These are phyloP conservation scores for Drosophila cracens DNA, from an alignment of 2,888 invertebrate genomes.

Conservation along the genomic window DNA sequence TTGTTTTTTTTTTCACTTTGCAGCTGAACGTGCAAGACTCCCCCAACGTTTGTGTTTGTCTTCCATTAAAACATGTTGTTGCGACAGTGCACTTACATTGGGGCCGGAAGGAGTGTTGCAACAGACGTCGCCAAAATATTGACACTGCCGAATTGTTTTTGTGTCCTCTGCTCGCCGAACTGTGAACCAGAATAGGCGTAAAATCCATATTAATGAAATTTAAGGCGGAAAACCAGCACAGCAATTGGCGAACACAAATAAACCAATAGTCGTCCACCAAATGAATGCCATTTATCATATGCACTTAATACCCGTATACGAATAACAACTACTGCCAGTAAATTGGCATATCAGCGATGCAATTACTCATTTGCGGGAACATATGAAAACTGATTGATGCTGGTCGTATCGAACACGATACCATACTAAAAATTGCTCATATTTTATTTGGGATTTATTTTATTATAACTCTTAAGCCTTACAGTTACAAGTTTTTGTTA, in stretches of 20 bases:
- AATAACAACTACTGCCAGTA: neutral
- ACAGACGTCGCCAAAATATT: constrained; percentile 59
- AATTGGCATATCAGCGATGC: constrained; percentile 26
- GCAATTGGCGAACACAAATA: constrained; percentile 14
- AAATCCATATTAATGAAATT: constrained; percentile 58
- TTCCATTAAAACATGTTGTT: constrained; percentile 63
- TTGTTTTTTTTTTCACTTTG: constrained; percentile 19
- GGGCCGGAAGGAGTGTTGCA: constrained; percentile 18
- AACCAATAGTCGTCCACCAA: constrained; percentile 20
- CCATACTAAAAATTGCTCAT: neutral
- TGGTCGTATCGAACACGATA: constrained; percentile 9
- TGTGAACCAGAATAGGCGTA: constrained; percentile 26
- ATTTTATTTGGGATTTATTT: neutral
- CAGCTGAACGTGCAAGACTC: constrained; percentile 6
- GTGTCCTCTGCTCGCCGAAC: constrained; percentile 23
- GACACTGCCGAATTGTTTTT: constrained; percentile 52
- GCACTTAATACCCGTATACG: constrained; percentile 16
- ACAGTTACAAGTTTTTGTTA: too few relatives aligned
- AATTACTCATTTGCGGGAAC: constrained; percentile 30
- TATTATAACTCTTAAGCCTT: too few relatives aligned
- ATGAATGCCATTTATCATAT: constrained; percentile 34
- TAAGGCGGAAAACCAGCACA: constrained; percentile 42
- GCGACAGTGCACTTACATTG: constrained; percentile 29
- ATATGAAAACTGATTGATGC: constrained; percentile 23
- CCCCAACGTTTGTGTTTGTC: constrained; percentile 44